phyloP scores from a whole-genome alignment of 2,797 vertebrate genomes.

The Myotis vivesi region DNA sequence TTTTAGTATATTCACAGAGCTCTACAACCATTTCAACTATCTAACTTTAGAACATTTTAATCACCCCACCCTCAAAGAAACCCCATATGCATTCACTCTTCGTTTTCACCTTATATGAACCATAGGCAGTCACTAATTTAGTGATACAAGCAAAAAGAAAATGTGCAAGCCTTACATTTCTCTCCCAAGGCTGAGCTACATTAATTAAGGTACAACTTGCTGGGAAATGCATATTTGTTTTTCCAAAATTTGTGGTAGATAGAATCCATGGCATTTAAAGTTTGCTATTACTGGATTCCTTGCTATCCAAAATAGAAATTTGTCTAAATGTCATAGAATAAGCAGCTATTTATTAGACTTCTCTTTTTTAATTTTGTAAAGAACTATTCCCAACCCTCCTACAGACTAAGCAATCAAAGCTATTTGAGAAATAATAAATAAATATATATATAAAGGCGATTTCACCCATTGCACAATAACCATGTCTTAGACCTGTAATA shows the following conservation, averaged over 20 bases:
- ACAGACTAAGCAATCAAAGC: conserved; percentile 61
- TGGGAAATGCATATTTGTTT: not conserved
- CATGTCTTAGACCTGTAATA: conserved; percentile 18
- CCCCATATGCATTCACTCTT: not conserved
- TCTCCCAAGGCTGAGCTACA: not conserved
- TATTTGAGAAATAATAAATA: conserved; percentile 58
- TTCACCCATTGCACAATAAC: not conserved
- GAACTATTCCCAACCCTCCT: conserved; percentile 32
- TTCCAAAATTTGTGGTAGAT: not conserved
- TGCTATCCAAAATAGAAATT: conserved; percentile 40
- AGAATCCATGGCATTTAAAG: not conserved
- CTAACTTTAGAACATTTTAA: not conserved
- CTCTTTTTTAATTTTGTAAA: conserved; percentile 45
- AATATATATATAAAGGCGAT: conserved; percentile 44
- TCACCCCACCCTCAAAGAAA: not conserved
- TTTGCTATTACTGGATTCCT: conserved; percentile 30
- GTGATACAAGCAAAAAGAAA: not conserved
- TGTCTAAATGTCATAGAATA: conserved; percentile 46
- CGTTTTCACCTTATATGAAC: not conserved
- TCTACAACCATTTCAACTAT: not conserved
- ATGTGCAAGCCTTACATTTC: not conserved
- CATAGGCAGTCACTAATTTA: not conserved
- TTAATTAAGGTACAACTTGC: not conserved
- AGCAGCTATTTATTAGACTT: conserved; percentile 53
- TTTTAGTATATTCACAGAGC: not conserved